These are phyloP conservation scores for Chamaea fasciata DNA, from an alignment of 2,113 vertebrate species.

Conservation along the genomic window DNA sequence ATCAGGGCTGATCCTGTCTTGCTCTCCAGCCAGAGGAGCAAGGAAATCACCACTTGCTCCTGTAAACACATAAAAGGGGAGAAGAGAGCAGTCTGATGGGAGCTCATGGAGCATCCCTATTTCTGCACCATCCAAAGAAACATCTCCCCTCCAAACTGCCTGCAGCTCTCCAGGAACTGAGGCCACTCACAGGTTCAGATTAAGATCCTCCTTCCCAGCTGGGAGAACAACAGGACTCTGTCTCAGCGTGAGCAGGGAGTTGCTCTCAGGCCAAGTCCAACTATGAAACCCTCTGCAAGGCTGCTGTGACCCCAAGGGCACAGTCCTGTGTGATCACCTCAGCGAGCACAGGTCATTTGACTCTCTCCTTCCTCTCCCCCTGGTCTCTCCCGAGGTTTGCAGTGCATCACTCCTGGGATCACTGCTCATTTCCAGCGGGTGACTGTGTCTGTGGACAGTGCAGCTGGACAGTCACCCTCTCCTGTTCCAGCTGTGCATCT, in stretches of 20 bases:
- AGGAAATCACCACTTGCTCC: background rate
- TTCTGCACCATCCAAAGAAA: background rate
- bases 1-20: background rate
- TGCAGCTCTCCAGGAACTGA: background rate
- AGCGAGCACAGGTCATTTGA: background rate
- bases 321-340: background rate
- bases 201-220: background rate
- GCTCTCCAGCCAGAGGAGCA: background rate
- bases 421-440: background rate
- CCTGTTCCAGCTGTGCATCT: background rate
- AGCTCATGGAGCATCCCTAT: background rate
- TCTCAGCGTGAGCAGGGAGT: background rate
- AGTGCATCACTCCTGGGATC: background rate
- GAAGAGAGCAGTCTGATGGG: background rate
- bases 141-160: background rate
- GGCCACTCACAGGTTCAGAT: background rate
- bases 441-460: background rate
- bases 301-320: background rate
- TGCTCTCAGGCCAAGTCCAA: background rate
- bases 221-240: background rate
- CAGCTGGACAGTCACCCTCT: background rate
- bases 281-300: background rate
- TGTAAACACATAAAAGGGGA: background rate
- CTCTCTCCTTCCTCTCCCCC: background rate
- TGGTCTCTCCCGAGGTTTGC: background rate